Evolutionary conservation across 2,888 invertebrate genomes (phyloP).

Genomic region (Cepaea hortensis): DNA sequence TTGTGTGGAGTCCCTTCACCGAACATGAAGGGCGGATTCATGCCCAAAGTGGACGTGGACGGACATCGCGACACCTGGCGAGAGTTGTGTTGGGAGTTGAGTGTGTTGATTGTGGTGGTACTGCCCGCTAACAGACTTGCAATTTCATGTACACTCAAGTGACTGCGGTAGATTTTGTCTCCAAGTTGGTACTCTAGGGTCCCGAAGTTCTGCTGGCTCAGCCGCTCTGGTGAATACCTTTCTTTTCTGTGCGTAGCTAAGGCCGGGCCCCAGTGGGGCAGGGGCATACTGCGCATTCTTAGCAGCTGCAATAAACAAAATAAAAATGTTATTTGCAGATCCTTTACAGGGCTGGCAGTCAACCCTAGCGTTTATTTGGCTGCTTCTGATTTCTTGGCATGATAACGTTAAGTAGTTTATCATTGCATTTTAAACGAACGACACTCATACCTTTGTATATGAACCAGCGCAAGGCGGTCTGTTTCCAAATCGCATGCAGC

Average conservation of each 20-base stretch:
- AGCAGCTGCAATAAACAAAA: constrained; percentile 41
- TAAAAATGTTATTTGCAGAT: too few species aligned
- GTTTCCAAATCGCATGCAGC: too few species aligned
- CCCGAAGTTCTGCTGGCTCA: constrained; percentile 26
- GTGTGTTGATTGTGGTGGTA: constrained; percentile 47
- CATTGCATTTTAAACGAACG: too few species aligned
- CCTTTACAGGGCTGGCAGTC: too few species aligned
- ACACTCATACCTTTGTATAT: too few species aligned
- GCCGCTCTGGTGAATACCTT: constrained; percentile 37
- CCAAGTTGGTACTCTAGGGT: constrained; percentile 43
- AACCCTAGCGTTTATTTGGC: too few species aligned
- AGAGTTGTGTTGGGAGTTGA: constrained; percentile 29
- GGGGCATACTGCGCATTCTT: constrained; percentile 45
- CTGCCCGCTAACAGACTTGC: constrained; percentile 46
- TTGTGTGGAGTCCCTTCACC: neutral
- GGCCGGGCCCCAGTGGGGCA: constrained; percentile 53
- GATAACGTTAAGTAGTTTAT: too few species aligned
- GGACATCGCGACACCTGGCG: constrained; percentile 15
- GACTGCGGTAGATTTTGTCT: constrained; percentile 37
- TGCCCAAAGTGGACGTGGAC: constrained; percentile 20
- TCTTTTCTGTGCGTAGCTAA: constrained; percentile 49
- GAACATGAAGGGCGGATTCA: neutral
- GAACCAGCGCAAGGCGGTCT: too few species aligned
- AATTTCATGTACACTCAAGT: constrained; percentile 47
- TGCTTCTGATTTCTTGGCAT: too few species aligned